phyloP scores from a whole-genome alignment of 2,888 invertebrate species.

The Tuta absoluta region DNA sequence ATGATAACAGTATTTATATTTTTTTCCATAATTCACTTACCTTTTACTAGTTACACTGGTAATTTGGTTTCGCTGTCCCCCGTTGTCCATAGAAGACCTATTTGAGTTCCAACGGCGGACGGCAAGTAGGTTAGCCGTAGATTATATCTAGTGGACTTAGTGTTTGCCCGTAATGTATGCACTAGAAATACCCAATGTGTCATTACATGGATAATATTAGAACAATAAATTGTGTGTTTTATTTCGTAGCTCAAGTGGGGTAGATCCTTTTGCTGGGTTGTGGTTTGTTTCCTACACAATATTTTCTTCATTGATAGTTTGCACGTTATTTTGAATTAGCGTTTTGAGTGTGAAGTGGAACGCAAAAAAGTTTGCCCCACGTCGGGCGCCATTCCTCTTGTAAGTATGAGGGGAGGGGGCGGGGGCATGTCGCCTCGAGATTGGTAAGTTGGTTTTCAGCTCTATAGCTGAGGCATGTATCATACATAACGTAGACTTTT shows the following conservation, averaged over 20 bases:
- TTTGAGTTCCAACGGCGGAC: constrained; percentile 43
- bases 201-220: constrained; percentile 79
- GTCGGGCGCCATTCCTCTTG: constrained; percentile 51
- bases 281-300: constrained; percentile 42
- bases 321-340: constrained; percentile 49
- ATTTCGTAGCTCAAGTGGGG: constrained; percentile 67
- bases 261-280: constrained; percentile 57
- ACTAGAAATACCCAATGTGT: constrained; percentile 74
- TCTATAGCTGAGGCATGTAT: constrained; percentile 50
- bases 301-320: constrained; percentile 48
- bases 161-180: constrained; percentile 75
- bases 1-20: constrained; percentile 41
- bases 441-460: constrained; percentile 56
- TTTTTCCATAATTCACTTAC: constrained; percentile 52
- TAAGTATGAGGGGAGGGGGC: constrained; percentile 43
- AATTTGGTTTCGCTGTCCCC: constrained; percentile 54
- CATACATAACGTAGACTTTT: constrained; percentile 40
- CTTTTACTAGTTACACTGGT: constrained; percentile 62
- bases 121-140: constrained; percentile 63
- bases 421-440: constrained; percentile 38
- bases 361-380: constrained; percentile 44
- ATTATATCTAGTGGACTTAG: constrained; percentile 66
- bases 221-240: constrained; percentile 75
- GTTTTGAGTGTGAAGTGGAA: constrained; percentile 47
- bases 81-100: constrained; percentile 39